phyloP scores from a whole-genome alignment of 2,113 vertebrate genomes.

The Pimephales promelas region DNA sequence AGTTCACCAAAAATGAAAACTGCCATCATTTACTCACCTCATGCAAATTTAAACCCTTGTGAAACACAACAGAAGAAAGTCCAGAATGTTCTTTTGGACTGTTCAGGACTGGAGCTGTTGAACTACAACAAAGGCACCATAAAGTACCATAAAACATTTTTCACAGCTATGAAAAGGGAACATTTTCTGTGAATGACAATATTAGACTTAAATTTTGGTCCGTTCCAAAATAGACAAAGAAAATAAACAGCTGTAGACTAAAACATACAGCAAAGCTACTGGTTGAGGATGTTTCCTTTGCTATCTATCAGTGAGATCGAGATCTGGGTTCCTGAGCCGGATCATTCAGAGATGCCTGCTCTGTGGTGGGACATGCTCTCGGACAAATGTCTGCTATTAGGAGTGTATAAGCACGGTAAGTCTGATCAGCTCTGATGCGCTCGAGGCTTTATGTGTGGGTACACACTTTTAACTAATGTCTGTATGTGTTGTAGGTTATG shows the following conservation, averaged over 20 bases:
- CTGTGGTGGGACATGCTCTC: conserved; percentile 93
- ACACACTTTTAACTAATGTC: conserved; percentile 23
- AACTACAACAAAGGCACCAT: background rate
- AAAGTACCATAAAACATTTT: background rate
- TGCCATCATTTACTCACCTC: background rate
- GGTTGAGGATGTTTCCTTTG: background rate
- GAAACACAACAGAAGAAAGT: background rate
- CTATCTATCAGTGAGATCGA: conserved; percentile 85
- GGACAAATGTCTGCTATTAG: conserved; percentile 95
- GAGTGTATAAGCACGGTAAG: conserved; percentile 96
- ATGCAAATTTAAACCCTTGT: background rate
- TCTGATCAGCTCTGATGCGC: conserved; percentile 14
- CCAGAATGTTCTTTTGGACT: too few species aligned
- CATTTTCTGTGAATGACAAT: background rate
- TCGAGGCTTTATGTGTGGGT: background rate
- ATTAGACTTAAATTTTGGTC: background rate
- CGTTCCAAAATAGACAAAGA: background rate
- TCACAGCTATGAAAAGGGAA: too few species aligned
- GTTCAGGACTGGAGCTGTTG: too few species aligned
- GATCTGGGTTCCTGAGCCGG: conserved; percentile 94
- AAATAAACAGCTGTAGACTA: background rate
- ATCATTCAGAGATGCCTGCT: conserved; percentile 92
- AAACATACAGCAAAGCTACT: background rate
- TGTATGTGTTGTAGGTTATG: conserved; percentile 83
- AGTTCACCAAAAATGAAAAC: background rate